Conservation (phyloP, 2,113 vertebrate species). For the Tauraco erythrolophus region DNA sequence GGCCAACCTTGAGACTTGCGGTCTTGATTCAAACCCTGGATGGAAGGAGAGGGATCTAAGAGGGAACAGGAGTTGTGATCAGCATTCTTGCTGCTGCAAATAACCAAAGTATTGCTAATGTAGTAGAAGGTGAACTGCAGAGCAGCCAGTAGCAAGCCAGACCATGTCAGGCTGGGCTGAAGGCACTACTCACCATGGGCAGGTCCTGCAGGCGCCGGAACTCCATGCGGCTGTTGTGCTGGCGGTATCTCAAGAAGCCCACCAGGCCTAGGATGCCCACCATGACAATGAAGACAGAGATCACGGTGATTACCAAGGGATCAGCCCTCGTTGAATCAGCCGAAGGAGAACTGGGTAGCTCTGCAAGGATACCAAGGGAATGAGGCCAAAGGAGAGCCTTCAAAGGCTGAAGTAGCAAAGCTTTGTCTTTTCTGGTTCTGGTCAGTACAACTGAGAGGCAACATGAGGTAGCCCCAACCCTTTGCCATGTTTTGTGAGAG, state of each 20-base stretch:
- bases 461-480: not conserved
- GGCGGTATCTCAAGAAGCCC: slow-evolving; percentile 85
- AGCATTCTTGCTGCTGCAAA: slow-evolving; percentile 13
- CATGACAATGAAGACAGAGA: slow-evolving; percentile 84
- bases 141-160: not conserved
- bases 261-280: slow-evolving; percentile 84
- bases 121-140: not conserved
- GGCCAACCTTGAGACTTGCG: slow-evolving; percentile 30
- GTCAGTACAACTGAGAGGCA: not conserved
- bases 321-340: slow-evolving; percentile 57
- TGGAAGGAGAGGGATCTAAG: slow-evolving; percentile 55
- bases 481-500: not conserved
- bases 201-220: slow-evolving; percentile 86
- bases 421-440: not conserved
- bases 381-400: not conserved
- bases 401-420: not conserved
- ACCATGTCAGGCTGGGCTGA: not conserved
- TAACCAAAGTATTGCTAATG: not conserved
- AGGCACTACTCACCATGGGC: slow-evolving; percentile 62
- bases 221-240: slow-evolving; percentile 79
- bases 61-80: slow-evolving; percentile 32
- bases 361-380: slow-evolving; percentile 29
- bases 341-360: slow-evolving; percentile 36
- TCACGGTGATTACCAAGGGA: slow-evolving; percentile 85
- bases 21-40: slow-evolving; percentile 47